Percentiles rank a stretch among this genome's conserved stretches.
Evolutionary conservation across 2,888 invertebrate genomes (phyloP).

Genomic region (Drosophila paramelanica): DNA sequence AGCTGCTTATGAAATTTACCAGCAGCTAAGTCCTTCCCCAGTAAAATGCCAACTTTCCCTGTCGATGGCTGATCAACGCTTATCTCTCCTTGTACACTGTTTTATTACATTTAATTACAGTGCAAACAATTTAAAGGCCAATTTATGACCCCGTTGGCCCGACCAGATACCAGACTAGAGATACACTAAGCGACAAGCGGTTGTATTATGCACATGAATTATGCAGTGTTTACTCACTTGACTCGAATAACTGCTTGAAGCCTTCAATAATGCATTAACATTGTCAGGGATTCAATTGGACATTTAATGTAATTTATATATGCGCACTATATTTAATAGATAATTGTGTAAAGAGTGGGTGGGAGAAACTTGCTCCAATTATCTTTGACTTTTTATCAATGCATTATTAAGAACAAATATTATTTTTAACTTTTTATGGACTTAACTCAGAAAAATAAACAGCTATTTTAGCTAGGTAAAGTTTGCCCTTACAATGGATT

Average conservation of each 20-base stretch:
- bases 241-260: constrained; percentile 8
- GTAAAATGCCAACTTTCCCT: background rate
- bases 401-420: too few relatives aligned
- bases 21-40: background rate
- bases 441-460: background rate
- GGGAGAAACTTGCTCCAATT: too few relatives aligned
- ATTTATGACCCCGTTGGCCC: constrained; percentile 32
- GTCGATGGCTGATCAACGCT: constrained; percentile 4
- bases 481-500: background rate
- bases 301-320: too few relatives aligned
- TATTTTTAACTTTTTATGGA: background rate
- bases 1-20: constrained; percentile 42
- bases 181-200: too few relatives aligned
- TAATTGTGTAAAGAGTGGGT: too few relatives aligned
- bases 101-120: constrained; percentile 67
- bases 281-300: background rate
- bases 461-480: background rate
- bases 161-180: background rate
- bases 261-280: constrained; percentile 27
- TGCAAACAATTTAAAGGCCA: constrained; percentile 42
- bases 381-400: too few relatives aligned
- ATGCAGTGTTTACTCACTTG: constrained; percentile 12
- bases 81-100: background rate
- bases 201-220: constrained; percentile 6
- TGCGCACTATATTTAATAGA: too few relatives aligned